Base-by-base conservation (phyloP, 2,888 invertebrate genomes). In the Biston betularia region DNA sequence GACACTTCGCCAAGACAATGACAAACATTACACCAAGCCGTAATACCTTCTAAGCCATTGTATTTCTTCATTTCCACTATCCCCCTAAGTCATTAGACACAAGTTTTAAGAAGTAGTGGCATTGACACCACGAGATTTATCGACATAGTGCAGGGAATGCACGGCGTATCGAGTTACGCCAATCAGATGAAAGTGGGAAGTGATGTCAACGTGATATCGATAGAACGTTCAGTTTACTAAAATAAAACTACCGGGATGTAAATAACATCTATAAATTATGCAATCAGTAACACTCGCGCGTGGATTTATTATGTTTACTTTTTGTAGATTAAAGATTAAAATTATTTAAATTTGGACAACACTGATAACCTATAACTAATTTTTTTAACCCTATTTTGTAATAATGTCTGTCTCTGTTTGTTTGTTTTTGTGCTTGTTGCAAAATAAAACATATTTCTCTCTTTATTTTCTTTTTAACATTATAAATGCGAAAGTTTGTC, bases 181-280 rank as follows among this genome's bases (percentile, higher is more conserved):
- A 92, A 93, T 93, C 92, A 91, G 87, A 89, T 89, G 89, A 86
- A 87, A 90, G 90, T 89, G 89, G 89, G 86, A 89, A 91, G 91
- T 78, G 89, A 74, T 79, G 90, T n/a, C 64, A 10, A 6, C 68
- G 75, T 76, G 71, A 46, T 80, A 54, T 82, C 84, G 83, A 84
- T 78, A 63, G 54, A 54, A 46, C 40, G 48, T 24, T 49, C 33
- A n/a, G 48, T 33, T 40, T 34, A 34, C n/a, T 50, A n/a, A 2
- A n/a, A 15, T 15, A 6, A 52, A 14, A 24, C 24, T 24, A 1
- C 1, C 24, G 24, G 24, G 24, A 24, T 24, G 24, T 24, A 24
- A 24, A 24, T 24, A 24, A 24, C 24, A 24, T 42, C 11, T 10
- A 8, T 42, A 42, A 42, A 42, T 24, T 24, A 24, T 24, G 1